Base-by-base conservation (phyloP, 1,140 invertebrate species). In the Diabrotica undecimpunctata region DNA sequence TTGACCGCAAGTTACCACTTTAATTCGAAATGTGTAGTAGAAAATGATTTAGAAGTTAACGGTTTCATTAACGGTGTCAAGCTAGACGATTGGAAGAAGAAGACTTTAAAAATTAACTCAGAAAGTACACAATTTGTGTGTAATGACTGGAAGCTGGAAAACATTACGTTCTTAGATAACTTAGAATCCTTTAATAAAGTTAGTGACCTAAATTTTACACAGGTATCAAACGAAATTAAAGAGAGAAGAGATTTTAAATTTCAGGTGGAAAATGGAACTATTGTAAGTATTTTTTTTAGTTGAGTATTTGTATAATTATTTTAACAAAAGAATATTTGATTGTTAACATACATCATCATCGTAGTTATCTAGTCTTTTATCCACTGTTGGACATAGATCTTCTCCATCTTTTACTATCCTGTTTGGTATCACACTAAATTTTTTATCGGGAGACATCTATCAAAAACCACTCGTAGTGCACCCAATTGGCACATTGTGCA, bases 121-220 rank as follows among this genome's bases (percentile, higher is more conserved):
- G 13, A 66, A 5, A 7, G 64, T 0, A 59, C 59, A 1, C 78
- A 82, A 60, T 72, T 65, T 10, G 66, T 82, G 11, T 68, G 58
- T 37, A 74, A 77, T 11, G 61, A 69, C 6, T 81, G 80, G 81
- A 73, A 52, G 5, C 7, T 68, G 41, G 72, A 74, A 8, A 76
- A 79, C 61, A 63, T 81, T 7, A 67, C 71, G 13, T 77, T 82
- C 25, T 35, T 74, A 36, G 65, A 72, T 6, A 63, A 77, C 41
- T 54, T 81, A 2, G 12, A 41, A 5, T 77, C 79, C 7, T 69
- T 62, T 60, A 71, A 72, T 3, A 58, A 65, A 4, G 62, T 82
- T 0, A 77, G 78, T 61, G 72, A 69, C n/a, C 62, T 75, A 0
- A 68, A 80, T 66, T 25, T 80, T 6, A 58, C n/a, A 8, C 64